Evolutionary conservation across 1,140 invertebrate species (phyloP).

Genomic region (Drosophila eugracilis): DNA sequence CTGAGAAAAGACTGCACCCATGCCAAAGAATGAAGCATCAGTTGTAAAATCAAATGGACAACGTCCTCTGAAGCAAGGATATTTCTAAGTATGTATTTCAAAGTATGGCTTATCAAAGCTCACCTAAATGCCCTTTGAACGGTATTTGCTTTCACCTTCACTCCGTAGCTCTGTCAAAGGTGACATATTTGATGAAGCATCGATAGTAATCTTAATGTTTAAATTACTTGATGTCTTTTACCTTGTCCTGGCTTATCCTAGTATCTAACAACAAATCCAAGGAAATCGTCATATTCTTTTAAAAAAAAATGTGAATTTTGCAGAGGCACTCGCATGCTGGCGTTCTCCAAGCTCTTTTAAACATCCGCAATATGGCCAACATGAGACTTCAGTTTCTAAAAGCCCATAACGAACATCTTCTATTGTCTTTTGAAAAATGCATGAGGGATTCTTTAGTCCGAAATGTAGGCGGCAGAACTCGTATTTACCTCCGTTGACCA

Average conservation of each 20-base stretch:
- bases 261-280: no score
- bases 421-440: neutral
- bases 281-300: no score
- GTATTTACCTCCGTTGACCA: no score
- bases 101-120: slow-evolving; percentile 4
- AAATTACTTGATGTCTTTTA: no score
- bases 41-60: neutral
- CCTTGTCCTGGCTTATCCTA: no score
- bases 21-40: slow-evolving; percentile 13
- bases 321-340: slow-evolving; percentile 1
- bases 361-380: neutral
- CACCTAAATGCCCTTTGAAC: slow-evolving; percentile 12
- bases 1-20: neutral
- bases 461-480: no score
- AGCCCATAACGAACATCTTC: no score
- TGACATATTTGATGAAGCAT: neutral
- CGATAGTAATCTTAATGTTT: no score
- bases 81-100: slow-evolving; percentile 5
- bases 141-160: slow-evolving; percentile 9
- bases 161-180: slow-evolving; percentile 1
- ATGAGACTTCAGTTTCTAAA: neutral
- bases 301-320: neutral
- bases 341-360: slow-evolving; percentile 3
- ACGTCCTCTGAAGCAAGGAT: slow-evolving; percentile 40
- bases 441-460: no score